Base-by-base conservation (phyloP, 2,888 invertebrate species). In the Noctua janthe region DNA sequence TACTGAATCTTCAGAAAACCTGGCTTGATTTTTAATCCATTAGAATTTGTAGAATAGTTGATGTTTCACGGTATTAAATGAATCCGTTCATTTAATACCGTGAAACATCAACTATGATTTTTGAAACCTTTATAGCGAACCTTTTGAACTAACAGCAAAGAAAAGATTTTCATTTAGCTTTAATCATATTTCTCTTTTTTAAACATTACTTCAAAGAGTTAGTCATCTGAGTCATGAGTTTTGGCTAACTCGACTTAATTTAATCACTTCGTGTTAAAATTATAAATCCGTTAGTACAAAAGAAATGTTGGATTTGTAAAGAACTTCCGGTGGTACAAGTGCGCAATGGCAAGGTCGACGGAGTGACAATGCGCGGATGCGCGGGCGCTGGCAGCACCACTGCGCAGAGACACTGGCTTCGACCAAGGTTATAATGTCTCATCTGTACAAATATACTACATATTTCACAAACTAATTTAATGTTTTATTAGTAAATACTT, bases 401-500 rank as follows among this genome's bases (percentile, higher is more conserved):
- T 35, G 35, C 62, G 70, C 76, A 73, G 76, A 84, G 51, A 81
- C 77, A 67, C 70, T 80, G 73, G 59, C 74, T 77, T 39, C 20
- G 39, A 71, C 64, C 81, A 87, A 88, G 89, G 89, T n/a, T 83
- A 76, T 71, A 20, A 78, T 76, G 71, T 85, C 78, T 82, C 89
- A 83, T 73, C 72, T 85, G 81, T 75, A 56, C 70, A 83, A 89
- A 89, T 87, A 87, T 71, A 29, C 29, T 66, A 73, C 10, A 29
- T 49, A 76, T 76, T 70, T 51, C 39, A 76, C 35, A 64, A 87
- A 77, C 70, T 69, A 62, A 47, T 54, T 43, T 39, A 51, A 59
- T n/a, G 3, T 73, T 66, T 54, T 39, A 74, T 47, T 51, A 51
- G 11, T 66, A 20, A 66, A 20, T 35, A 3, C 35, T 3, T 39